These are phyloP conservation scores for Phyllotis vaccarum DNA, from an alignment of 2,797 vertebrate species.

Conservation along the genomic window DNA sequence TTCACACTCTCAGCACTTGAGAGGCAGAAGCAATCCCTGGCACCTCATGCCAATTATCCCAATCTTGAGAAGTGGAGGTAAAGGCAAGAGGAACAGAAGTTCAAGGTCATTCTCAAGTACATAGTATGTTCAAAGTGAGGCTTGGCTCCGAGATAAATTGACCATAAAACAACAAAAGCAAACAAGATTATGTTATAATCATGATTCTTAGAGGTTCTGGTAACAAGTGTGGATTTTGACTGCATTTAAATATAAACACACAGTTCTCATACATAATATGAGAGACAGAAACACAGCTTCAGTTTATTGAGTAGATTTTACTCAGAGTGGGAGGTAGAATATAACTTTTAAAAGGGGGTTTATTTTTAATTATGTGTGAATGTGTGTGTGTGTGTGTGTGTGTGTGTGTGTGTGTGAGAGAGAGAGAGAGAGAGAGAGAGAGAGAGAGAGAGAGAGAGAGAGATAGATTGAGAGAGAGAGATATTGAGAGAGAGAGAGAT, in stretches of 20 bases:
- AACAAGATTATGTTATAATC: neutral
- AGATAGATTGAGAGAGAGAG: too few species aligned
- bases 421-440: too few species aligned
- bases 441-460: too few species aligned
- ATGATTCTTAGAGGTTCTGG: neutral
- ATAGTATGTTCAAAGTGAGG: neutral
- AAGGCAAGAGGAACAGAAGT: neutral
- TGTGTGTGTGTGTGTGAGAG: neutral
- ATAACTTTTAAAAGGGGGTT: neutral
- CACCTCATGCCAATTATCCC: neutral
- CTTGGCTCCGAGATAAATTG: too few species aligned
- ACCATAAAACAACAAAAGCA: neutral
- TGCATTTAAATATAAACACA: conserved; percentile 4
- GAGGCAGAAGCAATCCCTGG: neutral
- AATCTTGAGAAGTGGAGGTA: neutral
- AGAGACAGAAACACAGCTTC: neutral
- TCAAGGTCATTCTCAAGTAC: neutral
- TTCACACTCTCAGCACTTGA: neutral
- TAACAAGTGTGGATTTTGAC: neutral
- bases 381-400: neutral
- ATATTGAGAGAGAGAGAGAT: too few species aligned
- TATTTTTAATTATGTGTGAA: neutral
- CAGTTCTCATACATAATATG: neutral
- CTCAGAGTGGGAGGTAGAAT: neutral
- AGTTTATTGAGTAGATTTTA: neutral